Evolutionary conservation across 2,797 vertebrate species (phyloP), one percentile per base, ranked within the genome.

Genomic region (Megaceryle alcyon): DNA sequence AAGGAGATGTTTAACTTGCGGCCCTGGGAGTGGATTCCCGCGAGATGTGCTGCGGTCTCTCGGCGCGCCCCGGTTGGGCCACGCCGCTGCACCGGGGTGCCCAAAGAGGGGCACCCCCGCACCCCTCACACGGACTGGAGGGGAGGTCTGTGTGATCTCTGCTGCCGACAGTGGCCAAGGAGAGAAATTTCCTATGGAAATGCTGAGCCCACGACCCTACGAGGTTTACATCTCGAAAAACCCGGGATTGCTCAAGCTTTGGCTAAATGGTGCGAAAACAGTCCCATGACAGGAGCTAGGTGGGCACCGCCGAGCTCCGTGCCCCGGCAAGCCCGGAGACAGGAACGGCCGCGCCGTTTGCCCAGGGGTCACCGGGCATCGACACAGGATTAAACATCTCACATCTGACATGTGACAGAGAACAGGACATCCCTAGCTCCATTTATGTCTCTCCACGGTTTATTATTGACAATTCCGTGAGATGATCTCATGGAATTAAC

Each of bases 401-500:
- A 5, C 26, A 26, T 48, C 59, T 57, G 64, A 48, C 39, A 4
- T 4, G 78, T 56, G 82, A 80, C 8, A 18, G 44, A 71, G 41
- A 76, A 51, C 75, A 66, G 73, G 70, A 43, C 35, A 41, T 65
- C 72, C 56, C 80, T 35, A 23, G 10, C 16, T 7, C 72, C 56
- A 7, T 44, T 53, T 28, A 31, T 37, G 2, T 44, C 46, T 82
- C 54, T 11, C 66, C 75, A 2, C 3, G 48, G 75, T 49, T 71
- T 82, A 9, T 16, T 66, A 78, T 35, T 19, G 76, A 59, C 72
- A 6, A 72, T 28, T 26, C 76, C 41, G 29, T 14, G 76, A 48
- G 90, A 35, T 71, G 82, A 77, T 56, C 92, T 94, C 91, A 79
- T 37, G 90, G 78, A 88, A 82, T 65, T 22, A 33, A 83, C 12